These are phyloP conservation scores for Folsomia manolachei DNA, from an alignment of 2,888 invertebrate genomes.

Conservation along the genomic window DNA sequence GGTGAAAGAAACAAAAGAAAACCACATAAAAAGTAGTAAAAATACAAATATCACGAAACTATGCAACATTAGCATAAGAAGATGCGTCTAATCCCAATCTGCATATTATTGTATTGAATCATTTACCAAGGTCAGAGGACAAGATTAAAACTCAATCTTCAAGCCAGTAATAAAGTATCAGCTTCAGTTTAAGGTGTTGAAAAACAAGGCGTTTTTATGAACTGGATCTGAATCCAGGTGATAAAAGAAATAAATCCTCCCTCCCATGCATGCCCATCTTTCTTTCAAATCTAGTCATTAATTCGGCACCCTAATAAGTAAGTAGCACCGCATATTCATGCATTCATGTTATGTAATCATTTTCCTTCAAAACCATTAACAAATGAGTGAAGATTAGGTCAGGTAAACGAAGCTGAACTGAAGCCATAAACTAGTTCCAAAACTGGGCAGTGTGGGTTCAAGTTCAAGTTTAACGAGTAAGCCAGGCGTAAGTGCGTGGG, in stretches of 20 bases:
- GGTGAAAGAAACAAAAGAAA: too few species aligned
- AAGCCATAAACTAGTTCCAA: not conserved
- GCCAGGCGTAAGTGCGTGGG: not conserved
- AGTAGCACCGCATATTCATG: not conserved
- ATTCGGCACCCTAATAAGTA: too few species aligned
- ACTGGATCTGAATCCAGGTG: not conserved
- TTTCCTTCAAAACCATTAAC: not conserved
- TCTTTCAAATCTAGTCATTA: too few species aligned
- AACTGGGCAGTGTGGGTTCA: not conserved
- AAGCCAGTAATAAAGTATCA: too few species aligned
- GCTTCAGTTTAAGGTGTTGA: not conserved
- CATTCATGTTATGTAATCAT: not conserved
- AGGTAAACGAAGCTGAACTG: not conserved
- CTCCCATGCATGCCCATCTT: not conserved
- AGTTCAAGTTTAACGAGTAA: not conserved
- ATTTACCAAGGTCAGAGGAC: too few species aligned
- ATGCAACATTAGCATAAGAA: too few species aligned
- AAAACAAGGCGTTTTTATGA: not conserved
- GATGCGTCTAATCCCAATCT: too few species aligned
- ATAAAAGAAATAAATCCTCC: not conserved
- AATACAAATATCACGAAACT: too few species aligned
- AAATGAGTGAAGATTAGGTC: not conserved
- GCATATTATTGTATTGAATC: too few species aligned
- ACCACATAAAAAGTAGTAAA: too few species aligned
- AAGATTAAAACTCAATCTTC: too few species aligned